These are phyloP conservation scores for Trissoscelio sp. DNA, from an alignment of 2,888 invertebrate genomes.

Conservation along the genomic window DNA sequence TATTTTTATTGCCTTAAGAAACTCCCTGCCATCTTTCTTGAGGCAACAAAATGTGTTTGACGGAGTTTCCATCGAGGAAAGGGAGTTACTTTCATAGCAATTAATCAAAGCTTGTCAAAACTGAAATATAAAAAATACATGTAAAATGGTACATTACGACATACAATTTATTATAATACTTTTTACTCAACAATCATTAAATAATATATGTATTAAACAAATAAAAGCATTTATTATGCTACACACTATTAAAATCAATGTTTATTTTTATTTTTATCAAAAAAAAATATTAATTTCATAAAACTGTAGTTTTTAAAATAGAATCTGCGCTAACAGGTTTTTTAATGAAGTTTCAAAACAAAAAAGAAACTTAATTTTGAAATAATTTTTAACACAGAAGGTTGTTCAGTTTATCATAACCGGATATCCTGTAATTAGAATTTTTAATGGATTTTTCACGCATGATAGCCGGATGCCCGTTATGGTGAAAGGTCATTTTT, in stretches of 20 bases:
- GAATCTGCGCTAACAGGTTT: too few relatives aligned
- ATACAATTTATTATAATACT: too few relatives aligned
- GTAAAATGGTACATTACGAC: too few relatives aligned
- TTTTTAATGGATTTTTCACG: background rate
- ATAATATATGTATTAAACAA: too few relatives aligned
- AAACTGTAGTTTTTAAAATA: too few relatives aligned
- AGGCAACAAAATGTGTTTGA: conserved; percentile 14
- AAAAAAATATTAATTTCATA: too few relatives aligned
- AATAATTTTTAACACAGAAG: background rate
- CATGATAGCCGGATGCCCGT: background rate
- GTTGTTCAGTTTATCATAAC: background rate
- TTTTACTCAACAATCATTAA: too few relatives aligned
- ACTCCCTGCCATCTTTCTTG: conserved; percentile 1
- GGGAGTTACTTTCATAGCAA: background rate
- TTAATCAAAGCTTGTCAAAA: background rate
- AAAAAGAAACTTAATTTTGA: background rate
- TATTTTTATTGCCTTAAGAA: background rate
- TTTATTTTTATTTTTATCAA: too few relatives aligned
- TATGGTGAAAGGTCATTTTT: background rate
- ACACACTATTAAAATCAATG: too few relatives aligned
- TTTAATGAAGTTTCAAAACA: background rate
- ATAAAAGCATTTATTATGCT: too few relatives aligned
- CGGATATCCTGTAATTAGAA: background rate
- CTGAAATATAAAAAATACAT: background rate
- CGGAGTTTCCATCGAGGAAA: background rate